These are phyloP conservation scores for Entelurus aequoreus DNA, from an alignment of 2,113 vertebrate species.

Conservation along the genomic window DNA sequence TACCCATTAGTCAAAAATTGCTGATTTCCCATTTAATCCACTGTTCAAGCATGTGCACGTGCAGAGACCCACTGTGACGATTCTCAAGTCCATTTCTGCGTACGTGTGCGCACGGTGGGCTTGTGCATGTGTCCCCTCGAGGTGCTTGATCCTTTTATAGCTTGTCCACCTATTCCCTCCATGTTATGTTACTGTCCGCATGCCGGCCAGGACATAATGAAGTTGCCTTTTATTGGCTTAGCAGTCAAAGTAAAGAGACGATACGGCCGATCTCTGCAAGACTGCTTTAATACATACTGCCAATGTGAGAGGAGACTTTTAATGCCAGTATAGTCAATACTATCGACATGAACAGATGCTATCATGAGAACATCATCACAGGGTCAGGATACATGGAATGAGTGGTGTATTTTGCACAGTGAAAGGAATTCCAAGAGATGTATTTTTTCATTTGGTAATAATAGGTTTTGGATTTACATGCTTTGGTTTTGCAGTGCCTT, in stretches of 20 bases:
- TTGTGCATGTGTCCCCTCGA: constrained; percentile 40
- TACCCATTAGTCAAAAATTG: background rate
- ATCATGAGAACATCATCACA: too few species aligned
- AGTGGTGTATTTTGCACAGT: too few species aligned
- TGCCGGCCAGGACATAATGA: constrained; percentile 55
- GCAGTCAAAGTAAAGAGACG: constrained; percentile 52
- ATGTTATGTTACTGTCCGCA: constrained; percentile 50
- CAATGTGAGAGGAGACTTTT: background rate
- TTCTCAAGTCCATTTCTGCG: constrained; percentile 40
- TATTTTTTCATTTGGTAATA: too few species aligned
- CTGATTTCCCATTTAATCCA: too few species aligned
- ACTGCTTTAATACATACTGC: constrained; percentile 20
- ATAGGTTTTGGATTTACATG: too few species aligned
- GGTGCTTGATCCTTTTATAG: constrained; percentile 55
- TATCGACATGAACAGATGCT: background rate
- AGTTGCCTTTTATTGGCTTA: constrained; percentile 62
- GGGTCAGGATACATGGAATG: too few species aligned
- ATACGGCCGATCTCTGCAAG: constrained; percentile 33
- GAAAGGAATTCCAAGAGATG: too few species aligned
- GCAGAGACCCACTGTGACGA: constrained; percentile 3
- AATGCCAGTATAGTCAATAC: background rate
- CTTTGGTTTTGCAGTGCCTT: too few species aligned
- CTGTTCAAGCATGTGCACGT: too few species aligned
- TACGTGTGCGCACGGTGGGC: constrained; percentile 1
- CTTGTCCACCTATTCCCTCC: constrained; percentile 50